Conservation (phyloP, 2,888 invertebrate species). For the Hirtodrosophila trivittata region DNA sequence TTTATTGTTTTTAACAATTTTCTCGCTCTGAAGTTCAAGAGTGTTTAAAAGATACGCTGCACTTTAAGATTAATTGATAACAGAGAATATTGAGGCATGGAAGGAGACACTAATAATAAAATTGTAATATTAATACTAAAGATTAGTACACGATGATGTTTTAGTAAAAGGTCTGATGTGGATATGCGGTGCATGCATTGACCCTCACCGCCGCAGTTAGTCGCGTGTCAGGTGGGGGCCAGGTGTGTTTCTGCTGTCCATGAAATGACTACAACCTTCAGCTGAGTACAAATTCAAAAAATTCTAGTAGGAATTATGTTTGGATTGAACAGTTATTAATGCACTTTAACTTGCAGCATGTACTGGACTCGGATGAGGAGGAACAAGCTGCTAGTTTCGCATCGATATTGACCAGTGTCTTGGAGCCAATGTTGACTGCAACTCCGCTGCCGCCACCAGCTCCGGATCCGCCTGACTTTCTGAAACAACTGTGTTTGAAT, state of each 20-base stretch:
- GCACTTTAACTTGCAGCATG: slow-evolving; percentile 27
- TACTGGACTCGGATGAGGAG: slow-evolving; percentile 68
- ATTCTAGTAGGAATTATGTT: background rate
- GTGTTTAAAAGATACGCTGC: too few relatives aligned
- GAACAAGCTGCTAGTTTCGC: slow-evolving; percentile 30
- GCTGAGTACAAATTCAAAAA: slow-evolving; percentile 45
- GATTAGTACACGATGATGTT: slow-evolving; percentile 58
- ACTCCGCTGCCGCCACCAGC: slow-evolving; percentile 23
- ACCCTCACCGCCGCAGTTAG: slow-evolving; percentile 66
- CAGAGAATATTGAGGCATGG: too few relatives aligned
- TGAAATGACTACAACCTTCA: slow-evolving; percentile 63
- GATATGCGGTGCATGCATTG: slow-evolving; percentile 16
- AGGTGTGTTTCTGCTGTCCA: slow-evolving; percentile 26
- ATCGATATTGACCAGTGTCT: slow-evolving; percentile 23
- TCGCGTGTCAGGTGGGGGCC: slow-evolving; percentile 49
- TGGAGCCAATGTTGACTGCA: slow-evolving; percentile 14
- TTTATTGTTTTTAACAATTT: too few relatives aligned
- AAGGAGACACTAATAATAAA: too few relatives aligned
- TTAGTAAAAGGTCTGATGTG: slow-evolving; percentile 80
- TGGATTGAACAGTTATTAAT: slow-evolving; percentile 1
- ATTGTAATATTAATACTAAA: too few relatives aligned
- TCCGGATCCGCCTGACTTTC: slow-evolving; percentile 60
- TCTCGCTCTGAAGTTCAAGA: too few relatives aligned
- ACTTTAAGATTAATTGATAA: too few relatives aligned
- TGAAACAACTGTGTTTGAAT: slow-evolving; percentile 52